phyloP scores from a whole-genome alignment of 2,113 vertebrate genomes.

The Symphodus melops region DNA sequence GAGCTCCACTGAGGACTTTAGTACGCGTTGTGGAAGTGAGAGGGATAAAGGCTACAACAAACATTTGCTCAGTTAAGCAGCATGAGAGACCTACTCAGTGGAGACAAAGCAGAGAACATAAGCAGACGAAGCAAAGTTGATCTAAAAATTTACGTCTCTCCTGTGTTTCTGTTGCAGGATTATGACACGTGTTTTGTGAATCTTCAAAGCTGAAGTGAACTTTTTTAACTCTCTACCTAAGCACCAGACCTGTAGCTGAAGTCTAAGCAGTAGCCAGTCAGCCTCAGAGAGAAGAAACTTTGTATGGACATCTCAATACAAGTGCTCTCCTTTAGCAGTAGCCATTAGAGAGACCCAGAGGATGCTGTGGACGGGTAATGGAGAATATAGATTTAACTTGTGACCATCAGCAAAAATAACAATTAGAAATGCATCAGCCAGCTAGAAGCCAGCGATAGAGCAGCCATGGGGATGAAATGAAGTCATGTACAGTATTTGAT shows the following conservation, averaged over 20 bases:
- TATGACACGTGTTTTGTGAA: constrained; percentile 64
- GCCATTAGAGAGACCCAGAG: constrained; percentile 73
- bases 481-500: constrained; percentile 46
- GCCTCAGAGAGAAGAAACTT: constrained; percentile 52
- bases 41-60: constrained; percentile 64
- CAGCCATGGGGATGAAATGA: constrained; percentile 59
- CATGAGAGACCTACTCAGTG: constrained; percentile 48
- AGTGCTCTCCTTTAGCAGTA: constrained; percentile 66
- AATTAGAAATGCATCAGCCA: constrained; percentile 81
- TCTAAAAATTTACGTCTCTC: constrained; percentile 58
- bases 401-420: constrained; percentile 81
- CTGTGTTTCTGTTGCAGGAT: constrained; percentile 51
- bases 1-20: constrained; percentile 46
- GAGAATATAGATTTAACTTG: constrained; percentile 79
- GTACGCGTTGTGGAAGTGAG: constrained; percentile 53
- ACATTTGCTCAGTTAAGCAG: constrained; percentile 72
- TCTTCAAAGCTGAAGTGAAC: constrained; percentile 69
- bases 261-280: constrained; percentile 35
- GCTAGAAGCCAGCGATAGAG: constrained; percentile 49
- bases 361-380: constrained; percentile 72
- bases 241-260: constrained; percentile 32
- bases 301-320: constrained; percentile 60
- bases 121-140: constrained; percentile 61
- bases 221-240: constrained; percentile 44
- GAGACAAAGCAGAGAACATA: constrained; percentile 55